Evolutionary conservation across 2,888 invertebrate species (phyloP).

Genomic region (Macrostomum cliftonense): DNA sequence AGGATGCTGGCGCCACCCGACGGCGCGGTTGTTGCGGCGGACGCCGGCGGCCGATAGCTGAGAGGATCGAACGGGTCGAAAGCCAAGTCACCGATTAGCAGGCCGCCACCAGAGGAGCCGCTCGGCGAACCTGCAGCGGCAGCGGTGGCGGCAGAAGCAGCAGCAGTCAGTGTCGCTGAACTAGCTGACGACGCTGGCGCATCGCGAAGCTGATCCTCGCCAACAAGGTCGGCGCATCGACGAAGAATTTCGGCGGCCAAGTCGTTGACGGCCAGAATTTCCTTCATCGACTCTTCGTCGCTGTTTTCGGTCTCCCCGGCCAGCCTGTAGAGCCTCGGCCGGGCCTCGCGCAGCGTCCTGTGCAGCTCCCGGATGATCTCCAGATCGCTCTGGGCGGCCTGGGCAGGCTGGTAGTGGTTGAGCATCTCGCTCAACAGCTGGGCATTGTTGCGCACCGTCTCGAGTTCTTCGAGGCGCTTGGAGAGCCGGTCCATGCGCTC

Average conservation of each 20-base stretch:
- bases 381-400: conserved; percentile 50
- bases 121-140: conserved; percentile 10
- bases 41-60: neutral
- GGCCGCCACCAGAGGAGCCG: neutral
- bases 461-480: conserved; percentile 57
- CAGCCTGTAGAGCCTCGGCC: neutral
- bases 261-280: neutral
- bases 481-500: conserved; percentile 57
- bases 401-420: conserved; percentile 48
- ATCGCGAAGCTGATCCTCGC: conserved; percentile 22
- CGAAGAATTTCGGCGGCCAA: neutral
- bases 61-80: neutral
- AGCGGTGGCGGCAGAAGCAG: conserved; percentile 13
- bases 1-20: neutral
- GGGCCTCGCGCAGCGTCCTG: conserved; percentile 17
- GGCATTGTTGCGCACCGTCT: conserved; percentile 62
- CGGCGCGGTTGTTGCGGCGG: conserved; percentile 22
- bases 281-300: neutral
- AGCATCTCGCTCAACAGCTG: conserved; percentile 69
- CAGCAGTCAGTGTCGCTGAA: conserved; percentile 10
- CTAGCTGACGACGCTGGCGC: no score
- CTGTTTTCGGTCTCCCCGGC: neutral
- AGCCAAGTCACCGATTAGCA: no score
- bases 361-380: conserved; percentile 47
- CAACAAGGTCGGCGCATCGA: conserved; percentile 45